A percentile compares a stretch with the other conserved stretches of the same genome.
Conservation (phyloP, 2,888 invertebrate genomes). For the Onchidella celtica region DNA sequence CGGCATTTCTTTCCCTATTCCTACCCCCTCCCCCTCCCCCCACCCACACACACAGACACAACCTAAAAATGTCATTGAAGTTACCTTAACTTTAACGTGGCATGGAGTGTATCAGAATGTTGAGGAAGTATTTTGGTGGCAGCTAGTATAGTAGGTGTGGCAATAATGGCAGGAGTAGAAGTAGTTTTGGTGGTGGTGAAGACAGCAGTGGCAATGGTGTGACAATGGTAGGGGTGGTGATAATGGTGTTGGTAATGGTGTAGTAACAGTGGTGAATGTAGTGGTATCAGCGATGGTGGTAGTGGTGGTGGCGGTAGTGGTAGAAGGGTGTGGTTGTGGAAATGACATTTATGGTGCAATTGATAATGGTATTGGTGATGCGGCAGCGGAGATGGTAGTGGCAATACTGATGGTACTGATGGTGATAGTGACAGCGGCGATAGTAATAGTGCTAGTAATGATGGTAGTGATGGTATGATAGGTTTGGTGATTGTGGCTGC, state of each 20-base stretch:
- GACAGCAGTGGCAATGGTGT: neutral
- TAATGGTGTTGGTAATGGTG: neutral
- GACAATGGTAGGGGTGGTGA: neutral
- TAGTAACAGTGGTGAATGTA: neutral
- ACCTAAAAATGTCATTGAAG: no score
- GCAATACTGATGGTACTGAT: neutral
- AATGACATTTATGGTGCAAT: conserved; percentile 4
- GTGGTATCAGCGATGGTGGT: conserved; percentile 17
- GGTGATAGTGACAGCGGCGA: neutral
- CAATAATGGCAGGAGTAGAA: neutral
- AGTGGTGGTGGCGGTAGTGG: conserved; percentile 39
- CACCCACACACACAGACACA: no score
- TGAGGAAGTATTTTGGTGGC: no score
- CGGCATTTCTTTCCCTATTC: no score
- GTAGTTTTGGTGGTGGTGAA: neutral
- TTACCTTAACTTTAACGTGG: no score
- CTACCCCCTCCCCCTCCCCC: no score
- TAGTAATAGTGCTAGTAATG: neutral
- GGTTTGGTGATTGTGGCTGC: neutral
- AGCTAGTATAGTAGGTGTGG: neutral
- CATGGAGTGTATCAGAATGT: no score
- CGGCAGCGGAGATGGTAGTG: neutral
- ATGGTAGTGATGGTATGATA: neutral
- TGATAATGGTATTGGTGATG: conserved; percentile 44
- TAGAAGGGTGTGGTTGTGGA: neutral